Conservation (phyloP, 2,797 vertebrate genomes). For the Silurus lanzhouensis region DNA sequence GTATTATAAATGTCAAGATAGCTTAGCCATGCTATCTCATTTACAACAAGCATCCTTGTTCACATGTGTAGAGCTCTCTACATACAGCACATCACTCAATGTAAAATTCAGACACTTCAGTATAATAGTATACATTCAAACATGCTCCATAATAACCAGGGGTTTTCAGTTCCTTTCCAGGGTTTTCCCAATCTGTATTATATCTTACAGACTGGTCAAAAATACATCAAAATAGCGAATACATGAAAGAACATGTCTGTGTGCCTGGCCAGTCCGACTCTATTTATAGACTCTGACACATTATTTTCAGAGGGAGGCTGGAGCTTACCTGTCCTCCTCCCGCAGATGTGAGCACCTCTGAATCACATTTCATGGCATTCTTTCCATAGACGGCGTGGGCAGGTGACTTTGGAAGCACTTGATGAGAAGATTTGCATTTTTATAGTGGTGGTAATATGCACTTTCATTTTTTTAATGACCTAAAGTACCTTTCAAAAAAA, state of each 20-base stretch:
- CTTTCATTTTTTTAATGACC: not conserved
- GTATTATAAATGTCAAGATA: too few relatives aligned
- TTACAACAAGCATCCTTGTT: not conserved
- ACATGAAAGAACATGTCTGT: conserved; percentile 11
- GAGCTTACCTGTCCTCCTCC: conserved; percentile 40
- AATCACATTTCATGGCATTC: conserved; percentile 17
- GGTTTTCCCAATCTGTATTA: not conserved
- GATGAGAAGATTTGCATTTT: conserved; percentile 37
- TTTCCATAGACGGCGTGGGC: conserved; percentile 27
- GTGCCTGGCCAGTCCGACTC: conserved; percentile 27
- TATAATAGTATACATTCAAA: not conserved
- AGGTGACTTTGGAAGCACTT: conserved; percentile 21
- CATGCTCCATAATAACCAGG: not conserved
- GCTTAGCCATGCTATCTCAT: not conserved
- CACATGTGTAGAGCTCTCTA: not conserved
- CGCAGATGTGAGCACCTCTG: conserved; percentile 12
- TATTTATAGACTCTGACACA: conserved; percentile 35
- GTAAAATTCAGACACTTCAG: not conserved
- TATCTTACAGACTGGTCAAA: not conserved
- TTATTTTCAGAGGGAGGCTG: conserved; percentile 17
- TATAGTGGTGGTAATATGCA: not conserved
- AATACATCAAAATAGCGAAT: conserved; percentile 4
- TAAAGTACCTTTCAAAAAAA: conserved; percentile 2
- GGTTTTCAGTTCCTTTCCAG: not conserved
- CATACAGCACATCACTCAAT: not conserved